These are phyloP conservation scores for Torymus aiolomorphi DNA, from an alignment of 2,888 invertebrate species.

Conservation along the genomic window DNA sequence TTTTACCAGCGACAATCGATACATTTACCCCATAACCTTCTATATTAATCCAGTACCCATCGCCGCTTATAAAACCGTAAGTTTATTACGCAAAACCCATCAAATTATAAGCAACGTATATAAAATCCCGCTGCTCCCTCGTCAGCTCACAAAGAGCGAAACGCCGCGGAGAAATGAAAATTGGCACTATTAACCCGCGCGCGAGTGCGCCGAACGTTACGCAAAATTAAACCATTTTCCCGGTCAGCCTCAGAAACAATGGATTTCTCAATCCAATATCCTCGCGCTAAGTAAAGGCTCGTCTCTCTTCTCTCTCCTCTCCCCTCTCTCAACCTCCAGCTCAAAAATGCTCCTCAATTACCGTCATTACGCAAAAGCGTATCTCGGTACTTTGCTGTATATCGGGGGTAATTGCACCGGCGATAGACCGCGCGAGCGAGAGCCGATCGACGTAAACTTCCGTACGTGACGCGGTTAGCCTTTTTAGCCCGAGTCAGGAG, in stretches of 20 bases:
- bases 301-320: not conserved
- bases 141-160: not conserved
- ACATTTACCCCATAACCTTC: not conserved
- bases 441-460: conserved; percentile 54
- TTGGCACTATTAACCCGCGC: conserved; percentile 49
- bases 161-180: conserved; percentile 45
- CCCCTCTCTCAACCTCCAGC: not conserved
- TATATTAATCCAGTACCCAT: not conserved
- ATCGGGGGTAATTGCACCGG: conserved; percentile 41
- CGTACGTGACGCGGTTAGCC: conserved; percentile 56
- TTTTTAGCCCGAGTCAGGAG: conserved; percentile 10
- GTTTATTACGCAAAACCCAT: conserved; percentile 27
- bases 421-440: conserved; percentile 12
- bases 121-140: conserved; percentile 11
- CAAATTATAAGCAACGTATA: conserved; percentile 35
- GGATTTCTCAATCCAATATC: conserved; percentile 59
- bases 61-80: conserved; percentile 33
- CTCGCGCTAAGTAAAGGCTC: conserved; percentile 47
- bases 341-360: conserved; percentile 62
- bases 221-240: conserved; percentile 58
- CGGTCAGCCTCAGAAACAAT: conserved; percentile 39
- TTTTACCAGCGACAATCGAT: too few species aligned
- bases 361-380: conserved; percentile 64
- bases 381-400: conserved; percentile 51
- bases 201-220: conserved; percentile 44